A percentile compares a stretch with the other conserved stretches of the same genome.
Evolutionary conservation across 2,888 invertebrate genomes (phyloP).

Genomic region (Rhagium mordax): DNA sequence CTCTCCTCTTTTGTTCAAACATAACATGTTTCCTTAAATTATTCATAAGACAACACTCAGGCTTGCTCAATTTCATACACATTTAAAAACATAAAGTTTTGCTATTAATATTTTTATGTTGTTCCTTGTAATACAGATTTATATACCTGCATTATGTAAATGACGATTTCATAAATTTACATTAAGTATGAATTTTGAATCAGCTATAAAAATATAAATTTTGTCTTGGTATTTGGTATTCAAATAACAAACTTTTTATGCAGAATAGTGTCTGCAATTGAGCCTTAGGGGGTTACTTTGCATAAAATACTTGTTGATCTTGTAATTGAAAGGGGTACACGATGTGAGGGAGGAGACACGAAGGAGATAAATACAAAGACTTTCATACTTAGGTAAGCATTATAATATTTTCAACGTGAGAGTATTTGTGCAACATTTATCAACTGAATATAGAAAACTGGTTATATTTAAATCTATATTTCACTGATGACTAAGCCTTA

Average conservation of each 20-base stretch:
- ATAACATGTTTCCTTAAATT: not conserved
- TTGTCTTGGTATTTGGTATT: slow-evolving; percentile 18
- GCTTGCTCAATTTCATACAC: slow-evolving; percentile 11
- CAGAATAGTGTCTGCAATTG: not conserved
- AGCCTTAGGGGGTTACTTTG: not conserved
- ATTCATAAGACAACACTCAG: slow-evolving; percentile 10
- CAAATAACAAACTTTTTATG: slow-evolving; percentile 21
- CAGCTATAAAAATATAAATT: slow-evolving; percentile 20
- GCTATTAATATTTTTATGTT: slow-evolving; percentile 23
- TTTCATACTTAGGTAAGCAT: too few species aligned
- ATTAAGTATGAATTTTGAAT: slow-evolving; percentile 17
- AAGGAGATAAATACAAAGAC: not conserved
- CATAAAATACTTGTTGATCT: slow-evolving; percentile 4
- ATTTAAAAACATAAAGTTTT: slow-evolving; percentile 25
- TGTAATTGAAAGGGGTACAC: not conserved
- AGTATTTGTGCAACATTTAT: too few species aligned
- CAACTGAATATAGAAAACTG: too few species aligned
- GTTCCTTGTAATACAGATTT: slow-evolving; percentile 12
- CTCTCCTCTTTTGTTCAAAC: not conserved
- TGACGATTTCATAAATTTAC: slow-evolving; percentile 22
- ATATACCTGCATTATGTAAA: slow-evolving; percentile 23
- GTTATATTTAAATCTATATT: too few species aligned
- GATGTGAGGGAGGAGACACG: not conserved
- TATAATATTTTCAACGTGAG: too few species aligned
- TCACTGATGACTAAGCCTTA: too few species aligned